Percentiles rank a stretch among this genome's conserved stretches.
phyloP scores from a whole-genome alignment of 2,113 vertebrate genomes.

The Dendropsophus ebraccatus region DNA sequence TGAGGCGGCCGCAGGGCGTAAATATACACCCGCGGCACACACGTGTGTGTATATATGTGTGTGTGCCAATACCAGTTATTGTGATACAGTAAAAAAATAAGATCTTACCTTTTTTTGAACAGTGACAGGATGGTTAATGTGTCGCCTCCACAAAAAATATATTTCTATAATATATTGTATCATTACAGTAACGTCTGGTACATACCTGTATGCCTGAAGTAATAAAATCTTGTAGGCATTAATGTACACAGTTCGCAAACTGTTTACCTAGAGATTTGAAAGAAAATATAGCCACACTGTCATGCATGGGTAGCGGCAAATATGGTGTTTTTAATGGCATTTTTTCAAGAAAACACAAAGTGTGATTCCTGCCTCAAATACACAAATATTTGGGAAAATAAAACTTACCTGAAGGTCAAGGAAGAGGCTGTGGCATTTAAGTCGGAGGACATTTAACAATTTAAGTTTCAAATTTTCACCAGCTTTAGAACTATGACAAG shows the following conservation, averaged over 20 bases:
- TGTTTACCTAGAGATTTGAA: slow-evolving; percentile 78
- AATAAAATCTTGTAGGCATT: slow-evolving; percentile 89
- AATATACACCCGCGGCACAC: no score
- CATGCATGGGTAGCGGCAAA: no score
- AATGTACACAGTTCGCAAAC: slow-evolving; percentile 77
- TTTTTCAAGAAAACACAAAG: no score
- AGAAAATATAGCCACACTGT: neutral
- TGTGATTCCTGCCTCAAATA: no score
- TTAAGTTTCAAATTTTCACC: slow-evolving; percentile 84
- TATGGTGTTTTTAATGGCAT: no score
- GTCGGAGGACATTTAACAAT: slow-evolving; percentile 77
- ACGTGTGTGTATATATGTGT: no score
- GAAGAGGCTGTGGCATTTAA: slow-evolving; percentile 84
- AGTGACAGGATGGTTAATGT: no score
- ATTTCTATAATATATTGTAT: neutral
- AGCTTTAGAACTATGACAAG: slow-evolving; percentile 71
- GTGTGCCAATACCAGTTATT: no score
- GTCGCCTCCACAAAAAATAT: no score
- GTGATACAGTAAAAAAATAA: no score
- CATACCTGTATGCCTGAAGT: slow-evolving; percentile 91
- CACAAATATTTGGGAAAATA: neutral
- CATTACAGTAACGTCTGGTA: neutral
- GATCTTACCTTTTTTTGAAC: no score
- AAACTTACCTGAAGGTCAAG: slow-evolving; percentile 84
- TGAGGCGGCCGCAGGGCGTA: no score